These are phyloP conservation scores for Zoanthus sansibaricus DNA, from an alignment of 92 coral and sea anemone species.

Conservation along the genomic window DNA sequence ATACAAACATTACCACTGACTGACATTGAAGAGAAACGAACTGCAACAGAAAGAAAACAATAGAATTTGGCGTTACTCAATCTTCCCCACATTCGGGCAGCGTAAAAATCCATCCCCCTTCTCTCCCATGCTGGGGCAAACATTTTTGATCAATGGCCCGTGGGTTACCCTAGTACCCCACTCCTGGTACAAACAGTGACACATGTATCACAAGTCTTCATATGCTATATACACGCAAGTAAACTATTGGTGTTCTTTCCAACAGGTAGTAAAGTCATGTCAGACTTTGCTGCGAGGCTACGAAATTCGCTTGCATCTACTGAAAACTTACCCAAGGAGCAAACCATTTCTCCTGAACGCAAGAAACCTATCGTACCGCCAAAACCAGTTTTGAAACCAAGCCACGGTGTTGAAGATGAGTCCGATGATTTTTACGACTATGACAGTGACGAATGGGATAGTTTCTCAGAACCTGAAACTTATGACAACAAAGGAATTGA, in stretches of 20 bases:
- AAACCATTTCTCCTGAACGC: not conserved
- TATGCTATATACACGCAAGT: not conserved
- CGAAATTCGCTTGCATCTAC: constrained; percentile 18
- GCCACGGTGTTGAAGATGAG: not conserved
- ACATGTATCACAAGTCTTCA: no score
- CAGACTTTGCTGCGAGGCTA: constrained; percentile 15
- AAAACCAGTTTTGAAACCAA: constrained; percentile 3
- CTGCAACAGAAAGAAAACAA: no score
- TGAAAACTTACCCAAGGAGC: not conserved
- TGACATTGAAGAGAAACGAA: no score
- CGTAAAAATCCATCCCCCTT: no score
- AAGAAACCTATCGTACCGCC: constrained; percentile 2
- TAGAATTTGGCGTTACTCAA: no score
- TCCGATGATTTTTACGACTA: constrained; percentile 11
- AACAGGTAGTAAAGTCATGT: not conserved
- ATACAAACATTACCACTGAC: no score
- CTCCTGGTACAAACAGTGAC: no score
- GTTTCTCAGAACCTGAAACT: constrained; percentile 20
- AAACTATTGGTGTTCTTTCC: not conserved
- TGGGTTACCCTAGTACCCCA: no score
- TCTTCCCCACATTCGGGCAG: no score
- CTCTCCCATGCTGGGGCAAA: no score
- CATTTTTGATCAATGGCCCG: no score
- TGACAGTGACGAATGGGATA: constrained; percentile 30
- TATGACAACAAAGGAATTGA: not conserved